Base-by-base conservation (phyloP, 1,140 invertebrate species). In the Caenorhabditis briggsae region DNA sequence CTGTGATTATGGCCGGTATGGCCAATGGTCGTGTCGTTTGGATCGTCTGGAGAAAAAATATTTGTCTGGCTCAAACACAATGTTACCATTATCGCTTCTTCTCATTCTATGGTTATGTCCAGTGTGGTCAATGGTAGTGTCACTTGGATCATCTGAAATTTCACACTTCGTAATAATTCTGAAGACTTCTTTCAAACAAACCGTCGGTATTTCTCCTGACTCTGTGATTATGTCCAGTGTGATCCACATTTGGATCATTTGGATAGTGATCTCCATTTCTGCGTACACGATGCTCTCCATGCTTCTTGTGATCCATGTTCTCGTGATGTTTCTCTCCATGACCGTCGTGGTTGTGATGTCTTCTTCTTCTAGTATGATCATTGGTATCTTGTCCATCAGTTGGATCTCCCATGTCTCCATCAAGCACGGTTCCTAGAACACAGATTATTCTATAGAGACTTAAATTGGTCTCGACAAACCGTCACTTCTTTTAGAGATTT, bases 181-280 rank as follows among this genome's bases (percentile, higher is more conserved):
- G 16, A 43, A 43, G 70, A 78, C 43, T 18, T 11, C 9, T 46
- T 23, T 23, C 7, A 6, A 43, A 11, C 6, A 20, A 23, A 78
- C 70, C 70, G 11, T 61, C 48, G 1, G 50, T 25, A n/a, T 20
- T 48, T 64, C 83, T 64, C n/a, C 16, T 83, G 23, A n/a, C 11
- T 53, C 84, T 41, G 20, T 85, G 84, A 43, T 85, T 70, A 23
- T 85, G 84, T 33, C 84, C 56, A 43, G 82, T 83, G 33, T 83
- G 82, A 46, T 83, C 82, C 25, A 83, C 61, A 48, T 82, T 48
- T 16, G 74, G 56, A 58, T 83, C 82, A 20, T 83, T 83, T 7
- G 82, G 82, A 61, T 83, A 56, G 41, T 83, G 25, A 61, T 61
- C 25, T 23, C 46, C 83, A 78, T 48, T 50, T 23, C 70, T 48